Evolutionary conservation across 2,797 vertebrate genomes (phyloP).

Genomic region (Tapera naevia): DNA sequence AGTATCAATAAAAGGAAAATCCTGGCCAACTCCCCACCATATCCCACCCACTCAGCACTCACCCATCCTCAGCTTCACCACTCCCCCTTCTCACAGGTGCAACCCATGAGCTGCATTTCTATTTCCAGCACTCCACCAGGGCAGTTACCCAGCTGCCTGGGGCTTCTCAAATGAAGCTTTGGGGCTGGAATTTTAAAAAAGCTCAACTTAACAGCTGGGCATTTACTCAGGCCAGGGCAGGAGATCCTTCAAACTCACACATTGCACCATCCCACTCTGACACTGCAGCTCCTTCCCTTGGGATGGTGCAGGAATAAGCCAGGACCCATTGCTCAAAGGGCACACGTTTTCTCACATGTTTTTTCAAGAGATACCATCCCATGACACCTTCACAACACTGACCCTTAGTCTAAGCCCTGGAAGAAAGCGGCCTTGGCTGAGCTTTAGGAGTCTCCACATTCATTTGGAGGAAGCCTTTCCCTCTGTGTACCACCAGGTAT

Average conservation of each 20-base stretch:
- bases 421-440: not conserved
- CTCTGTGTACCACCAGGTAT: rapidly evolving
- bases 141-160: not conserved
- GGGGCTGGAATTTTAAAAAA: not conserved
- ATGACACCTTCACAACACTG: rapidly evolving
- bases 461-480: not conserved
- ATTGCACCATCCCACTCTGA: not conserved
- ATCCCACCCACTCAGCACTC: not conserved
- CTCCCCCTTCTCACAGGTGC: not conserved
- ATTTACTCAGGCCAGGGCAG: not conserved
- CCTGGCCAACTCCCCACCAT: not conserved
- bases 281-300: rapidly evolving
- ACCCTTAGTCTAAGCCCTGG: rapidly evolving
- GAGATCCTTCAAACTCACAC: not conserved
- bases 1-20: not conserved
- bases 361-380: not conserved
- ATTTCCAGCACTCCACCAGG: not conserved
- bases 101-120: not conserved
- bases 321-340: rapidly evolving
- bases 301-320: rapidly evolving
- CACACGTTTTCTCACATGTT: rapidly evolving
- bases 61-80: not conserved
- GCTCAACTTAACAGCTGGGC: not conserved
- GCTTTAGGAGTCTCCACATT: rapidly evolving
- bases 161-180: not conserved